A percentile compares a stretch with the other conserved stretches of the same genome.
These are phyloP conservation scores for Cryptus armator DNA, from an alignment of 2,888 invertebrate species.

Conservation along the genomic window DNA sequence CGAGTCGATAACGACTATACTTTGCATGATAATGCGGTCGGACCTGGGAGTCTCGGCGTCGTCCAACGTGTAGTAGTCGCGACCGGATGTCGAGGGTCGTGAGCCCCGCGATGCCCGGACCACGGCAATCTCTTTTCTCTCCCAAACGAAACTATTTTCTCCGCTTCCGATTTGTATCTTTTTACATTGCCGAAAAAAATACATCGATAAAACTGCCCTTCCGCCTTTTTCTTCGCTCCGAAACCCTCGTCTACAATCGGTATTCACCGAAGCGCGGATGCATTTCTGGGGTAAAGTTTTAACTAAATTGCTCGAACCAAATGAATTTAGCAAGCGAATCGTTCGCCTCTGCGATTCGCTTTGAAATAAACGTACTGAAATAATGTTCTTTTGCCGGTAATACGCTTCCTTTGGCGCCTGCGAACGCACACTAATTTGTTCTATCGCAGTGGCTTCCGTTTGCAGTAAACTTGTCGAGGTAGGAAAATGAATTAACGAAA, in stretches of 20 bases:
- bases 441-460: slow-evolving; percentile 58
- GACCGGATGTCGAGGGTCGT: slow-evolving; percentile 66
- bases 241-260: not conserved
- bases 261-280: not conserved
- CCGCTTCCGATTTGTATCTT: not conserved
- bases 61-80: slow-evolving; percentile 42
- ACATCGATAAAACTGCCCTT: not conserved
- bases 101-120: slow-evolving; percentile 36
- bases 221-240: not conserved
- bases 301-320: not conserved
- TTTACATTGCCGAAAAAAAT: not conserved
- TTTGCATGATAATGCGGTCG: slow-evolving; percentile 62
- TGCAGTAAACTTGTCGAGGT: not conserved
- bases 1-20: slow-evolving; percentile 53
- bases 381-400: slow-evolving; percentile 59
- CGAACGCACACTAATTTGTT: slow-evolving; percentile 64
- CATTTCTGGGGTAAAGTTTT: not conserved
- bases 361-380: slow-evolving; percentile 40
- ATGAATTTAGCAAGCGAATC: slow-evolving; percentile 8
- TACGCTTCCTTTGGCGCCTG: slow-evolving; percentile 58
- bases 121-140: slow-evolving; percentile 35
- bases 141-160: slow-evolving; percentile 26
- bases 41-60: slow-evolving; percentile 24
- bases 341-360: slow-evolving; percentile 15
- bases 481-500: slow-evolving; percentile 20